These are phyloP conservation scores for Sebastes minor DNA, from an alignment of 2,797 vertebrate species.

Conservation along the genomic window DNA sequence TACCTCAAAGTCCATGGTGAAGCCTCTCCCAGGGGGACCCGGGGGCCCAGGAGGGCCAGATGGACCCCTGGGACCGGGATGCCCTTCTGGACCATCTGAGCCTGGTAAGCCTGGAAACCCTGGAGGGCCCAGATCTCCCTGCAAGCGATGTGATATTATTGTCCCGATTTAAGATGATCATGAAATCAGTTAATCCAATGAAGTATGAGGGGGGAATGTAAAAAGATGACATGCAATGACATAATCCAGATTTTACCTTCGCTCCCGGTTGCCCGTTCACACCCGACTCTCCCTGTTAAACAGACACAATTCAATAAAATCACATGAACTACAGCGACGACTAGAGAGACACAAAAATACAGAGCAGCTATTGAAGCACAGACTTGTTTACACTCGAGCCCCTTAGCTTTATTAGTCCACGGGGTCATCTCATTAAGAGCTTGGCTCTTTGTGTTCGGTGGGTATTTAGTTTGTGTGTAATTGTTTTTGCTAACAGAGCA, in stretches of 20 bases:
- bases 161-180: not conserved
- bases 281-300: slow-evolving; percentile 88
- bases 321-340: not conserved
- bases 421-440: slow-evolving; percentile 53
- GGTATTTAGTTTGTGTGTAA: slow-evolving; percentile 34
- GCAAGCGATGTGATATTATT: not conserved
- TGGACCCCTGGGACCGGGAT: slow-evolving; percentile 84
- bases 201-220: no score
- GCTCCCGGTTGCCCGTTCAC: slow-evolving; percentile 81
- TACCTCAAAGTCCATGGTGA: slow-evolving; percentile 86
- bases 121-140: slow-evolving; percentile 88
- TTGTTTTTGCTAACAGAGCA: slow-evolving; percentile 50
- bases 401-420: slow-evolving; percentile 30
- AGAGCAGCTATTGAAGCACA: not conserved
- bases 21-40: slow-evolving; percentile 70
- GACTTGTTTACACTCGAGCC: slow-evolving; percentile 42
- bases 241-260: slow-evolving; percentile 81
- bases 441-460: slow-evolving; percentile 11
- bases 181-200: not conserved
- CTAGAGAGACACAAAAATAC: slow-evolving; percentile 1
- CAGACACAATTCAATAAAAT: slow-evolving; percentile 4
- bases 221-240: not conserved
- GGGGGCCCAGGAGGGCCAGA: slow-evolving; percentile 88
- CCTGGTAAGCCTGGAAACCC: slow-evolving; percentile 88
- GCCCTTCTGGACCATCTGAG: slow-evolving; percentile 82